These are phyloP conservation scores for Hydropsyche tenuis DNA, from an alignment of 1,140 invertebrate species.

Conservation along the genomic window DNA sequence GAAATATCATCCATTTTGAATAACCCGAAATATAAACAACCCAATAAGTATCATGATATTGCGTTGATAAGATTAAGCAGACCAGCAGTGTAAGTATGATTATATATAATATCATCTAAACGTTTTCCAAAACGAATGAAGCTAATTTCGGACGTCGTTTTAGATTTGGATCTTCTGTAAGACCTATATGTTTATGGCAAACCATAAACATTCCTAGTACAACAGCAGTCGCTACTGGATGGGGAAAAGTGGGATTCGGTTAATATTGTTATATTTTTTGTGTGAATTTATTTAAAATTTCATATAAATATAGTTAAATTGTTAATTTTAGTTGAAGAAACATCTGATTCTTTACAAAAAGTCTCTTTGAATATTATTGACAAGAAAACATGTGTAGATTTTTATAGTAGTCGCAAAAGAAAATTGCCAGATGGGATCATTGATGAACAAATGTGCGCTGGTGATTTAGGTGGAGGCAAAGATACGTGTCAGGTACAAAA, in stretches of 20 bases:
- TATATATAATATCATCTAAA: neutral
- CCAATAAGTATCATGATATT: slow-evolving; percentile 60
- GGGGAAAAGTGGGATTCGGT: slow-evolving; percentile 48
- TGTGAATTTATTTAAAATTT: too few relatives aligned
- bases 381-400: slow-evolving; percentile 60
- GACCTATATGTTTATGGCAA: slow-evolving; percentile 65
- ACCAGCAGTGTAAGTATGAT: neutral
- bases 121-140: too few relatives aligned
- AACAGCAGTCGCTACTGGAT: slow-evolving; percentile 55
- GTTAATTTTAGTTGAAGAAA: slow-evolving; percentile 47
- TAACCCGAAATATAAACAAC: slow-evolving; percentile 60
- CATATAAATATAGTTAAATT: too few relatives aligned
- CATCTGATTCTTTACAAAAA: slow-evolving; percentile 65
- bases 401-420: slow-evolving; percentile 55
- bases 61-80: slow-evolving; percentile 54
- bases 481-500: slow-evolving; percentile 71
- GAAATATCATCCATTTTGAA: slow-evolving; percentile 54
- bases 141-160: too few relatives aligned
- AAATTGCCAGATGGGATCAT: slow-evolving; percentile 62
- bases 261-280: neutral
- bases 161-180: slow-evolving; percentile 53
- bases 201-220: slow-evolving; percentile 46
- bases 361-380: slow-evolving; percentile 65
- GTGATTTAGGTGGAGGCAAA: slow-evolving; percentile 67
- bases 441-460: slow-evolving; percentile 70